Evolutionary conservation across 2,888 invertebrate species (phyloP), one percentile per base, ranked within the genome.

Genomic region (Cremastobaeus sp.): DNA sequence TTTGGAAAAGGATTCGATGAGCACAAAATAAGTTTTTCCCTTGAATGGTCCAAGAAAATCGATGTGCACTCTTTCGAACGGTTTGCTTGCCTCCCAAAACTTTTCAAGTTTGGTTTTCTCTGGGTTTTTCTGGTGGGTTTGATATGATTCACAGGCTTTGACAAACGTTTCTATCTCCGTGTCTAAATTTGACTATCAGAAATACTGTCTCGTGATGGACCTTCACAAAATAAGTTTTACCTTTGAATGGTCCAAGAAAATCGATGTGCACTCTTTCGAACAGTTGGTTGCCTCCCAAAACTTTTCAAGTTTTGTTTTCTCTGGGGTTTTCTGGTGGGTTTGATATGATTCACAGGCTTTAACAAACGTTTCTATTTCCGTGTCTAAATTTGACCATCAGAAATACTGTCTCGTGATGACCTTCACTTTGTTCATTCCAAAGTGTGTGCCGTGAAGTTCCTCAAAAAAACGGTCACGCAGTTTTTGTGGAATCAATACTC

Each of bases 381-480:
- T 54, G 48, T 83, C 80, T 8, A 81, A 70, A 18, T 73, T 68
- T 41, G 76, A 76, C 81, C 80, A 83, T 68, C 77, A 80, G 9
- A 79, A 76, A 55, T 79, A 78, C 2, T 75, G 70, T 37, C 82
- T 50, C 8, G 82, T 80, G 4, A 71, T 37, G 8, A 20, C 17
- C n/a, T 54, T 54, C 28, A 54, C 39, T 25, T 48, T 62, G 12
- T 30, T 55, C n/a, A 81, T 77, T 0, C 81, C 80, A 8, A 75
- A 18, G 55, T 79, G 78, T 8, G 77, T 78, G 0, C 48, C 50
- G 43, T 81, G 78, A 11, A 81, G 69, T 68, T 80, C 78, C 4
- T 76, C 9, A 4, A 81, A 45, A 1, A 81, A 48, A 9, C 50
- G 17, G 3, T 15, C 4, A 11, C 71, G 71, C 1, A 76, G 57